A percentile compares a stretch with the other conserved stretches of the same genome.
These are phyloP conservation scores for Sparidentex hasta DNA, from an alignment of 2,797 vertebrate species.

Conservation along the genomic window DNA sequence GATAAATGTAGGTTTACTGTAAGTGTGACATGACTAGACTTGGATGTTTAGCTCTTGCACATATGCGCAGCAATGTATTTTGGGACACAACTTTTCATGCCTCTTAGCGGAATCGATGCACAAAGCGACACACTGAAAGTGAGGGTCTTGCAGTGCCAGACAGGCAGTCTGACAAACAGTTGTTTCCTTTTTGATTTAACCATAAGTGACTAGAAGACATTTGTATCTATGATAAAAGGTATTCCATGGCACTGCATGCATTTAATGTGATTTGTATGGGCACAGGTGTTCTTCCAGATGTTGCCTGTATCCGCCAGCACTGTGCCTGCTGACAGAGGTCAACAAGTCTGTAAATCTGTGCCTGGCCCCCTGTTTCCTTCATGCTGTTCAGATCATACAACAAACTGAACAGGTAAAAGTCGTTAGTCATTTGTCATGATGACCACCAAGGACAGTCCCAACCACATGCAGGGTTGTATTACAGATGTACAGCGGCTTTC, in stretches of 20 bases:
- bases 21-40: accelerated
- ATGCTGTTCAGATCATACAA: constrained; percentile 26
- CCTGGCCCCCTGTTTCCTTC: constrained; percentile 27
- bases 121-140: background rate
- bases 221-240: constrained; percentile 1
- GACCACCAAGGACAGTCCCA: background rate
- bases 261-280: constrained; percentile 31
- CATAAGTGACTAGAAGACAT: constrained; percentile 10
- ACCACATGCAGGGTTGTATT: background rate
- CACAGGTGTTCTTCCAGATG: constrained; percentile 58
- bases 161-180: background rate
- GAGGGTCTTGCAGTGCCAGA: background rate
- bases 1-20: background rate
- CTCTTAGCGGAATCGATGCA: background rate
- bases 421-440: constrained; percentile 22
- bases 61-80: background rate
- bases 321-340: constrained; percentile 48
- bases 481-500: constrained; percentile 2
- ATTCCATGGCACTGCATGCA: constrained; percentile 8
- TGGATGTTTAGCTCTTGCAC: background rate
- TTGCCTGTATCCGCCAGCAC: constrained; percentile 24
- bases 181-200: constrained; percentile 25
- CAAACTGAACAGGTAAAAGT: constrained; percentile 15
- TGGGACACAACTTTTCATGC: constrained; percentile 1
- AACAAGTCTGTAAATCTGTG: constrained; percentile 26